Percentiles rank a stretch among this genome's conserved stretches.
Evolutionary conservation across 2,888 invertebrate genomes (phyloP).

Genomic region (Cheilosia grossa): DNA sequence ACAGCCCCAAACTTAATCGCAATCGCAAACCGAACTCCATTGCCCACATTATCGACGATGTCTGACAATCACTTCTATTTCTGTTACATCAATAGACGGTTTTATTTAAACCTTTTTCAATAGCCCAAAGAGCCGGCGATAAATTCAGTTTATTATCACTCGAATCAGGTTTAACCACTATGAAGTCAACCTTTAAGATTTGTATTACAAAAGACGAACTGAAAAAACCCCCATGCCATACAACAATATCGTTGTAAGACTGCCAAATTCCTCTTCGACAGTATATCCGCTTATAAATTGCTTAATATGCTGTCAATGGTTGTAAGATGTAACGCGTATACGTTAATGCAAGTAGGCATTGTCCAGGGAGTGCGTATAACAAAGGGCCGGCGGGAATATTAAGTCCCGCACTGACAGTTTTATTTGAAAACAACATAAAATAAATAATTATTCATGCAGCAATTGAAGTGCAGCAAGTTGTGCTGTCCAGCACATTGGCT

Average conservation of each 20-base stretch:
- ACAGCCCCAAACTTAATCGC: too few relatives aligned
- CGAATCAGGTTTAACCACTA: too few relatives aligned
- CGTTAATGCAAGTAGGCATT: too few relatives aligned
- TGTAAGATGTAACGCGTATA: background rate
- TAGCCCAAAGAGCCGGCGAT: too few relatives aligned
- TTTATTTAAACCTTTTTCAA: too few relatives aligned
- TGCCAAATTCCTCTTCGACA: slow-evolving; percentile 4
- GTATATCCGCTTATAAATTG: slow-evolving; percentile 15
- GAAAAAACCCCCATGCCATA: background rate
- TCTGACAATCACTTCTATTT: too few relatives aligned
- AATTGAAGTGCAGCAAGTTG: slow-evolving; percentile 3
- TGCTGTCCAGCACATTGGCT: background rate
- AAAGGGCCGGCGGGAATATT: background rate
- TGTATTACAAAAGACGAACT: too few relatives aligned
- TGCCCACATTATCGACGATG: too few relatives aligned
- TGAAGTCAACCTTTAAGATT: too few relatives aligned
- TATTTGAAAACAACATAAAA: background rate
- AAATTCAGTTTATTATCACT: too few relatives aligned
- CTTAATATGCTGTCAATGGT: background rate
- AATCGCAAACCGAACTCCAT: too few relatives aligned
- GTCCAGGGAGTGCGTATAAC: background rate
- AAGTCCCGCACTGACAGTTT: background rate
- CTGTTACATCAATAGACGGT: too few relatives aligned
- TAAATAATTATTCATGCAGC: background rate
- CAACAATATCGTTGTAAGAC: background rate